Percentiles rank a stretch among this genome's conserved stretches.
Conservation (phyloP, 2,797 vertebrate genomes). For the Clamator glandarius region DNA sequence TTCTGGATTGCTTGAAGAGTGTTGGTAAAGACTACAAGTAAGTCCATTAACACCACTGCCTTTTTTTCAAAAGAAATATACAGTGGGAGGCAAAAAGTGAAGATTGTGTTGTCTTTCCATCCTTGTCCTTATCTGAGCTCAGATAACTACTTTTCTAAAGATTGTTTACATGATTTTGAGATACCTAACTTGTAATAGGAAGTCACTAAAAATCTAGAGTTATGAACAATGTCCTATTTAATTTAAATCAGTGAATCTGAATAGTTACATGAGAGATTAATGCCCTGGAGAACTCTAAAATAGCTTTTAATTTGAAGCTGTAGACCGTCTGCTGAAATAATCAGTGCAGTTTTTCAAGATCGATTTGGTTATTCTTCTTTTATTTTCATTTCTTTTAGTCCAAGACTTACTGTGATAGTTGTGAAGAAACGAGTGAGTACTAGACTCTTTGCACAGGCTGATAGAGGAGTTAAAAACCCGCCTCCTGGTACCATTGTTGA, state of each 20-base stretch:
- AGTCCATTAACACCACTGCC: background rate
- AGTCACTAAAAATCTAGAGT: background rate
- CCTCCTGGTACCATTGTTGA: slow-evolving; percentile 93
- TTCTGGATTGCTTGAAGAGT: slow-evolving; percentile 87
- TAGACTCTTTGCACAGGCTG: slow-evolving; percentile 85
- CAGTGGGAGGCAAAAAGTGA: background rate
- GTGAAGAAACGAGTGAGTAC: slow-evolving; percentile 91
- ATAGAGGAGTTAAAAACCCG: slow-evolving; percentile 84
- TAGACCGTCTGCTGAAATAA: background rate
- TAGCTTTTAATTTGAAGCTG: background rate
- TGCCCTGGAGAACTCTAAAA: background rate
- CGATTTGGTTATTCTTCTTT: fast-evolving
- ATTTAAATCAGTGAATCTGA: background rate
- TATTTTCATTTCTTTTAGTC: slow-evolving; percentile 73
- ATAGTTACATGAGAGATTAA: background rate
- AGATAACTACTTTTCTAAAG: background rate
- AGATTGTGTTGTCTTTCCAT: background rate
- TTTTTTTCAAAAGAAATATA: background rate
- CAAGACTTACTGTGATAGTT: slow-evolving; percentile 90
- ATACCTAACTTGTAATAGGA: background rate
- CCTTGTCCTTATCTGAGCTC: background rate
- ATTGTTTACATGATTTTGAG: background rate
- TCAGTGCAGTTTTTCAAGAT: background rate
- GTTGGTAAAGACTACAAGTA: slow-evolving; percentile 87
- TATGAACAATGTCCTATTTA: background rate